Conservation (phyloP, 2,113 vertebrate genomes). For the Chloroceryle aenea region DNA sequence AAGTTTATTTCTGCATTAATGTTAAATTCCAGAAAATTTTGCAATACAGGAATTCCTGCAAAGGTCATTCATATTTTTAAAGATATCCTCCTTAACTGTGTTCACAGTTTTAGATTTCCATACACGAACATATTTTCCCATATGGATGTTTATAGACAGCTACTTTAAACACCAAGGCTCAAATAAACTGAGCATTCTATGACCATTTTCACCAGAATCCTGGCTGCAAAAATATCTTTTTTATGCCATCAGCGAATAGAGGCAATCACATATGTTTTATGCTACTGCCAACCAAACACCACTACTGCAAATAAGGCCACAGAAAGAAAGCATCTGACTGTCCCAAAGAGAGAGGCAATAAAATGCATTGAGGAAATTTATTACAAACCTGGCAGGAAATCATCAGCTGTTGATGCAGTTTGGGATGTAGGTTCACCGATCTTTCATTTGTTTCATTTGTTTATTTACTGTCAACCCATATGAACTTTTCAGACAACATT, state of each 20-base stretch:
- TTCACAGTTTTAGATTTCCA: background rate
- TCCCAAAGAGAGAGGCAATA: background rate
- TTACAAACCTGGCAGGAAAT: background rate
- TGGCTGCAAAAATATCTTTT: background rate
- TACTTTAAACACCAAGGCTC: background rate
- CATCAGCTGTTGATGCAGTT: background rate
- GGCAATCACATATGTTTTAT: background rate
- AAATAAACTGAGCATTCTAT: background rate
- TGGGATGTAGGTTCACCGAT: rapidly evolving
- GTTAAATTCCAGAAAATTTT: background rate
- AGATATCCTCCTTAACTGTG: background rate
- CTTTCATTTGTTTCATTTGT: background rate
- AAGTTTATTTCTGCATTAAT: background rate
- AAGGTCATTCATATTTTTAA: background rate
- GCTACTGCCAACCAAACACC: background rate
- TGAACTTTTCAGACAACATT: background rate
- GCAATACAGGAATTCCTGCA: background rate
- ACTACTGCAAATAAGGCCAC: background rate
- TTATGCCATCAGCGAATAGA: background rate
- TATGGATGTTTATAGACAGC: background rate
- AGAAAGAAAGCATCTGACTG: background rate
- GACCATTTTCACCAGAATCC: background rate
- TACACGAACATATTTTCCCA: background rate
- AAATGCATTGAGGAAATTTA: background rate
- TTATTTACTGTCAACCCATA: background rate